phyloP scores from a whole-genome alignment of 2,888 invertebrate genomes.

The Drepanosiphum platanoidis region DNA sequence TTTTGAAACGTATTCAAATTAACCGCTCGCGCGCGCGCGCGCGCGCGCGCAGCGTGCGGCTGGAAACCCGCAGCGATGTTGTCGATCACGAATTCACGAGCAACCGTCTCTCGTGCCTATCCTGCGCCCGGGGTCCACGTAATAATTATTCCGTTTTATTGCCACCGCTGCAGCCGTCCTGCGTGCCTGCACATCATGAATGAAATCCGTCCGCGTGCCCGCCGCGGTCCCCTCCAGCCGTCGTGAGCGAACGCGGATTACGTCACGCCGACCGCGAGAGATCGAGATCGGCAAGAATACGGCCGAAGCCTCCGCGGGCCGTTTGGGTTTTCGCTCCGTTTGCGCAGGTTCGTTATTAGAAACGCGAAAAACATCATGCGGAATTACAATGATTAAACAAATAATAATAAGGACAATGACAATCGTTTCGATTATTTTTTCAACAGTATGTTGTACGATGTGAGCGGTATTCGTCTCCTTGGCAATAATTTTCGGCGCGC shows the following conservation, averaged over 20 bases:
- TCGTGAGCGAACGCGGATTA: too few species aligned
- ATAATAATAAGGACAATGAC: too few species aligned
- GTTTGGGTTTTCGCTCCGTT: neutral
- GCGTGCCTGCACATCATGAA: neutral
- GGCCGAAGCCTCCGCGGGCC: neutral
- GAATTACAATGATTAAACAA: too few species aligned
- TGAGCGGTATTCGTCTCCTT: too few species aligned
- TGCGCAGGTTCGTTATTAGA: too few species aligned
- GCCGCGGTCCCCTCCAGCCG: too few species aligned
- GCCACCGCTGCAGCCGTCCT: neutral
- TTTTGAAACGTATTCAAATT: constrained; percentile 58
- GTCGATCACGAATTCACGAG: constrained; percentile 45
- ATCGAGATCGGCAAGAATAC: neutral
- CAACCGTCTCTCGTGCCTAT: neutral
- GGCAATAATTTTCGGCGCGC: too few species aligned
- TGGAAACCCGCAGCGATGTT: constrained; percentile 48
- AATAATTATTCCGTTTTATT: constrained; percentile 10
- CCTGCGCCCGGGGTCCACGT: neutral
- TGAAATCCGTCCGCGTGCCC: constrained; percentile 2
- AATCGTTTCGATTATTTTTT: too few species aligned
- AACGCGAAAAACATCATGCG: too few species aligned
- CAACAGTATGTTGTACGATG: too few species aligned
- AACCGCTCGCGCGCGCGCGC: neutral
- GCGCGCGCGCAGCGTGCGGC: neutral
- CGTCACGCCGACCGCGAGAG: neutral